These are phyloP conservation scores for Hipparchia sbordonii DNA, from an alignment of 2,888 invertebrate species.

Conservation along the genomic window DNA sequence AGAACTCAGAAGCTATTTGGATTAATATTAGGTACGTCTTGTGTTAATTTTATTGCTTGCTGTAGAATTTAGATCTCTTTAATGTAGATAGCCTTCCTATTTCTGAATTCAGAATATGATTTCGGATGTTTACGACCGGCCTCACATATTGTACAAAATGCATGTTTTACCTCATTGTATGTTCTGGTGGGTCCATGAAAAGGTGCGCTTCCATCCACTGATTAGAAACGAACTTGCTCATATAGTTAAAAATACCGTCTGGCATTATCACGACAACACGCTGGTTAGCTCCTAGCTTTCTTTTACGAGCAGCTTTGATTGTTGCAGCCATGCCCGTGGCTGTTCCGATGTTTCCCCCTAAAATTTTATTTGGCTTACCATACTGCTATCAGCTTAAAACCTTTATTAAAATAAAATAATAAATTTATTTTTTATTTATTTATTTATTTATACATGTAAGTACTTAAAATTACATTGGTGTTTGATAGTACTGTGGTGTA, in stretches of 20 bases:
- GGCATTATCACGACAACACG: slow-evolving; percentile 92
- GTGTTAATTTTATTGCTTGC: too few relatives aligned
- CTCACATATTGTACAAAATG: background rate
- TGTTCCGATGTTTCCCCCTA: slow-evolving; percentile 93
- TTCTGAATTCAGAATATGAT: too few relatives aligned
- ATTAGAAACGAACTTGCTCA: slow-evolving; percentile 95
- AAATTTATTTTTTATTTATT: background rate
- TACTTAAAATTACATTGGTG: too few relatives aligned
- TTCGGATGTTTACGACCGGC: too few relatives aligned
- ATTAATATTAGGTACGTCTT: background rate
- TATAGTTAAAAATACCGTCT: slow-evolving; percentile 97
- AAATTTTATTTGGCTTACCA: background rate
- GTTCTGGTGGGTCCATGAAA: slow-evolving; percentile 60
- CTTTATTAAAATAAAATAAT: background rate
- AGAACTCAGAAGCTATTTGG: background rate
- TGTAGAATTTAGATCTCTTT: too few relatives aligned
- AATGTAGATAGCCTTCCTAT: too few relatives aligned
- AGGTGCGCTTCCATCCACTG: slow-evolving; percentile 94
- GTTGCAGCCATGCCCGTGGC: slow-evolving; percentile 88
- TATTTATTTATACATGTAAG: too few relatives aligned
- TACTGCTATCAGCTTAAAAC: background rate
- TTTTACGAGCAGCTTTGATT: slow-evolving; percentile 84
- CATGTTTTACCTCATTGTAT: slow-evolving; percentile 46
- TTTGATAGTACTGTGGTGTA: too few relatives aligned
- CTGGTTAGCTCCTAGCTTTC: slow-evolving; percentile 87